A percentile compares a stretch with the other conserved stretches of the same genome.
Evolutionary conservation across 2,797 vertebrate genomes (phyloP).

Genomic region (Gadopsis bispinosus): DNA sequence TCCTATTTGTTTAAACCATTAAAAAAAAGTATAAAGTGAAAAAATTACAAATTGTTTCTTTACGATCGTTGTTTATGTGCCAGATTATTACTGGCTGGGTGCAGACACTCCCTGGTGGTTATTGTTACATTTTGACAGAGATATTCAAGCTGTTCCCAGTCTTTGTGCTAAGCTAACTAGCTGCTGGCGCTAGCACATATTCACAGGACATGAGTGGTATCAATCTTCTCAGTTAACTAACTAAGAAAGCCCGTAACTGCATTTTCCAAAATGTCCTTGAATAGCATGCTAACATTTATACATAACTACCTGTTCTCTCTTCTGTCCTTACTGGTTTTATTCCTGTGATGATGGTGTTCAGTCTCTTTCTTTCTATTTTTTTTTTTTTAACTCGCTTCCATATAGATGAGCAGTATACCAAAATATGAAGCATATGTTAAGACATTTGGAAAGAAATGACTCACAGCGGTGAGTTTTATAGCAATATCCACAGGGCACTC

Average conservation of each 20-base stretch:
- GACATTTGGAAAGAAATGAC: neutral
- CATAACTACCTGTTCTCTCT: neutral
- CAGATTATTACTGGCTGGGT: neutral
- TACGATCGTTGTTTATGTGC: neutral
- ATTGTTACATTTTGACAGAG: neutral
- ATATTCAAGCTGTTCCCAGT: neutral
- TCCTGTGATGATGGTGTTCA: neutral
- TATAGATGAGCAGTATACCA: neutral
- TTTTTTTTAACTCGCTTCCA: neutral
- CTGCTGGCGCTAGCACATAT: neutral
- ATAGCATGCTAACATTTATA: neutral
- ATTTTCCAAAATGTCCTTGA: neutral
- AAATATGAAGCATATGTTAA: neutral
- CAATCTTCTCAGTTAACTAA: neutral
- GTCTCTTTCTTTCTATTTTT: neutral
- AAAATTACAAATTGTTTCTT: too few species aligned
- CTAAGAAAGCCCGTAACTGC: neutral
- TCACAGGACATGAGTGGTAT: neutral
- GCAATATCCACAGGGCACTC: conserved; percentile 8
- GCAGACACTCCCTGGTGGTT: neutral
- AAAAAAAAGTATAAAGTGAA: too few species aligned
- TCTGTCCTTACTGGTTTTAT: neutral
- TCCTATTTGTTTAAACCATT: neutral
- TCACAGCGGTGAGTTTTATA: neutral
- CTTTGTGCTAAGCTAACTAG: neutral